Evolutionary conservation across 2,113 vertebrate species (phyloP).

Genomic region (Burhinus bistriatus): DNA sequence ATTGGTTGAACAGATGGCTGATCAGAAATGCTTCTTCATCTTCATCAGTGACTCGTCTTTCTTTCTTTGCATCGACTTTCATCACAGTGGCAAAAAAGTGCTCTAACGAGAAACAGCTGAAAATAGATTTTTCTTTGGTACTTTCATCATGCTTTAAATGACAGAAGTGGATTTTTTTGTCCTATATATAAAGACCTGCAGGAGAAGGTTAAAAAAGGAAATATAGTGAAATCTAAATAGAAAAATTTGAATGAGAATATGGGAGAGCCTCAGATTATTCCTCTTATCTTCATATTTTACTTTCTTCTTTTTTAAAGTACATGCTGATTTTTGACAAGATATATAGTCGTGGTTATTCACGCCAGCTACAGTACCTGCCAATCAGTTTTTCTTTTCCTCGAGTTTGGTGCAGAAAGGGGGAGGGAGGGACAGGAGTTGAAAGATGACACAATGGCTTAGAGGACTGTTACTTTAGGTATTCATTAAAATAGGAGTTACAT

Average conservation of each 20-base stretch:
- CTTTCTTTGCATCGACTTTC: slow-evolving; percentile 70
- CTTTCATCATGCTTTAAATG: slow-evolving; percentile 75
- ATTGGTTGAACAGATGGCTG: slow-evolving; percentile 67
- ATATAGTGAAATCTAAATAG: slow-evolving; percentile 74
- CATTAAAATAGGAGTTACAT: slow-evolving; percentile 58
- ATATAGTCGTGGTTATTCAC: slow-evolving; percentile 57
- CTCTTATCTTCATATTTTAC: slow-evolving; percentile 68
- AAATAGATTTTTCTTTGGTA: slow-evolving; percentile 70
- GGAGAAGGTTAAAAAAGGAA: slow-evolving; percentile 76
- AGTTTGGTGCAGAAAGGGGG: slow-evolving; percentile 65
- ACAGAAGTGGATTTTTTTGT: slow-evolving; percentile 71
- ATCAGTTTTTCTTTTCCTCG: slow-evolving; percentile 56
- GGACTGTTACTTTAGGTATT: slow-evolving; percentile 42
- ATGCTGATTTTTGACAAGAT: slow-evolving; percentile 75
- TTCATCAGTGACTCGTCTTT: slow-evolving; percentile 71
- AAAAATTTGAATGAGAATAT: slow-evolving; percentile 71
- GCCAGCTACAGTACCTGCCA: slow-evolving; percentile 59
- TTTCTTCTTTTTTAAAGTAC: slow-evolving; percentile 68
- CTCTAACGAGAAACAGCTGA: slow-evolving; percentile 74
- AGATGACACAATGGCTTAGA: slow-evolving; percentile 32
- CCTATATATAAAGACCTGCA: slow-evolving; percentile 73
- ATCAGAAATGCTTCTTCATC: slow-evolving; percentile 66
- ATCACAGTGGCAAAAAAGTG: slow-evolving; percentile 63
- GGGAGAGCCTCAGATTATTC: slow-evolving; percentile 60
- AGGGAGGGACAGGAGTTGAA: slow-evolving; percentile 35